Evolutionary conservation across 2,888 invertebrate genomes (phyloP).

Genomic region (Nebria brevicollis): DNA sequence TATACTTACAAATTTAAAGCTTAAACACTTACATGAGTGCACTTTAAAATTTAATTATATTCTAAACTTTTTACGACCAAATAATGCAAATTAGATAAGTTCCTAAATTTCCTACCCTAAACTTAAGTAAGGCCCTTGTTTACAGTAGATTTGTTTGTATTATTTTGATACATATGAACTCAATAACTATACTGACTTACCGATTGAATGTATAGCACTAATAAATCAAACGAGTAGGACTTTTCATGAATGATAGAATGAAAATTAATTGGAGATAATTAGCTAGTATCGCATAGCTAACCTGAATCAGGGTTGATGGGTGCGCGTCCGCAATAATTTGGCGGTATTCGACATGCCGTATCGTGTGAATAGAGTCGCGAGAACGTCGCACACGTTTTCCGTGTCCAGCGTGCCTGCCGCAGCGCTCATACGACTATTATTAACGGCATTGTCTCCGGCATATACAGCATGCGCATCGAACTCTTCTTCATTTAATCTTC

Average conservation of each 20-base stretch:
- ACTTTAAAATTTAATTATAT: too few relatives aligned
- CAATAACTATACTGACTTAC: not conserved
- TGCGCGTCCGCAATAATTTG: conserved; percentile 52
- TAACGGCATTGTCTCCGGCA: conserved; percentile 41
- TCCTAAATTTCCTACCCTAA: not conserved
- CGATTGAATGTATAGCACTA: not conserved
- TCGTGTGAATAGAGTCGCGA: conserved; percentile 57
- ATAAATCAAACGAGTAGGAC: not conserved
- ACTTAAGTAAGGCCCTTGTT: not conserved
- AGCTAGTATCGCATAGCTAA: conserved; percentile 23
- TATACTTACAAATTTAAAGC: too few relatives aligned
- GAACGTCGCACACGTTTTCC: conserved; percentile 57
- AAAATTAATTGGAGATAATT: not conserved
- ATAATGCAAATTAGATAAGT: too few relatives aligned
- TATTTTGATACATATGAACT: not conserved
- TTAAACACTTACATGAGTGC: too few relatives aligned
- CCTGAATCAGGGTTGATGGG: conserved; percentile 34
- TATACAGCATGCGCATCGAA: conserved; percentile 42
- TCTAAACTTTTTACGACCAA: too few relatives aligned
- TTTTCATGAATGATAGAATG: not conserved
- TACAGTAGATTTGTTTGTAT: not conserved
- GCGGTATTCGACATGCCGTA: conserved; percentile 58
- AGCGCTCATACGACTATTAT: conserved; percentile 41
- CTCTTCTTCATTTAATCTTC: conserved; percentile 41
- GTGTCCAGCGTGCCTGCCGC: conserved; percentile 51